Base-by-base conservation (phyloP, 2,797 vertebrate genomes). In the Lateolabrax maculatus region DNA sequence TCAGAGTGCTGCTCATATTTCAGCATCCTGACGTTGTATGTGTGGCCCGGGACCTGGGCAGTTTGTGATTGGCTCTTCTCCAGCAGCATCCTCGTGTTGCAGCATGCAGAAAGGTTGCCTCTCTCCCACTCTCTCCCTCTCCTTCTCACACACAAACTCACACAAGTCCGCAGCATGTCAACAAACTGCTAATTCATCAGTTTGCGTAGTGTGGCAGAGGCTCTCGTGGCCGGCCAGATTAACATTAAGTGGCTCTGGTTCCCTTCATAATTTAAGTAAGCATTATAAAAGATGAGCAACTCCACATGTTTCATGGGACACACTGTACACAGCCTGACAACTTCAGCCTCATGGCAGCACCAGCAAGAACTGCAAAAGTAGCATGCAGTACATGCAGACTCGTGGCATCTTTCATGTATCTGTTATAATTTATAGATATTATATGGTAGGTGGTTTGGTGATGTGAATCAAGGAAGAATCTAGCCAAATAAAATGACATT, bases 151-250 rank as follows among this genome's bases (percentile, higher is more conserved):
- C 25, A 44, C 67, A 79, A 71, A 48, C 44, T 51, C 66, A 10
- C 77, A 41, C 80, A 74, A 72, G 73, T 63, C 78, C 67, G 63
- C 85, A 74, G 81, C 62, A 66, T 27, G 75, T 77, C 77, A 77
- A 43, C 71, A 89, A 83, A 88, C 86, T 85, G 89, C 85, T 75
- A 80, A 83, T 82, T 88, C 90, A 88, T 87, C 88, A 84, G 74
- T 44, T 77, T 52, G 68, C 64, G n/a, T n/a, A 8, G 62, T 41
- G 76, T 75, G 66, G 69, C 81, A 36, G 49, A 41, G 73, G 58
- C 74, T 51, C 61, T 75, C 58, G 36, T 58, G 60, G 67, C 56
- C 36, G 29, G 43, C 48, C 58, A 48, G 68, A 84, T 75, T 65
- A 76, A 73, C 73, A 79, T 74, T 37, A 75, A 84, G 75, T 52